A percentile compares a stretch with the other conserved stretches of the same genome.
Conservation (phyloP, 2,797 vertebrate species). For the Tapirus indicus region DNA sequence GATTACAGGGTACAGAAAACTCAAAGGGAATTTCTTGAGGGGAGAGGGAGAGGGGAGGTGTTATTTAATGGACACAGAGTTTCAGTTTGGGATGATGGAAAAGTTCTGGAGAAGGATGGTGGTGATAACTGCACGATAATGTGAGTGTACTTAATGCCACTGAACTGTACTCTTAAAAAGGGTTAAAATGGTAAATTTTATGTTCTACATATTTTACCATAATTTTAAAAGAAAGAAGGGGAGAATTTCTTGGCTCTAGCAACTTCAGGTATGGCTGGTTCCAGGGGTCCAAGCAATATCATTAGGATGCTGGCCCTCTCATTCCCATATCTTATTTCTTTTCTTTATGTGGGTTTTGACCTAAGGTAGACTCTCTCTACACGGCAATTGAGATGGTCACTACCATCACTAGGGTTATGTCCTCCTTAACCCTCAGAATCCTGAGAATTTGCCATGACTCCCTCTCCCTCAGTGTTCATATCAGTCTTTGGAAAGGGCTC, state of each 20-base stretch:
- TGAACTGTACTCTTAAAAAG: background rate
- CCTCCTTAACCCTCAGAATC: background rate
- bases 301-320: background rate
- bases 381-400: background rate
- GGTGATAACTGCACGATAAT: background rate
- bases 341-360: background rate
- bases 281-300: background rate
- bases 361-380: background rate
- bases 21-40: background rate
- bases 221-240: background rate
- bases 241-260: background rate
- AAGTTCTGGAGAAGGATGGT: background rate
- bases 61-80: background rate
- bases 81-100: slow-evolving; percentile 7
- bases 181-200: slow-evolving; percentile 10
- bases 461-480: background rate
- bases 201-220: slow-evolving; percentile 11
- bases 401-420: slow-evolving; percentile 1
- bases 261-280: background rate
- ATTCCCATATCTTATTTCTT: background rate
- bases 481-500: slow-evolving; percentile 20
- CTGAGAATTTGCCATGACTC: background rate
- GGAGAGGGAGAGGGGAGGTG: background rate
- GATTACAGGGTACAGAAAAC: slow-evolving; percentile 29
- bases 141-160: background rate